Conservation (phyloP, 2,113 vertebrate species). For the Spea bombifrons region DNA sequence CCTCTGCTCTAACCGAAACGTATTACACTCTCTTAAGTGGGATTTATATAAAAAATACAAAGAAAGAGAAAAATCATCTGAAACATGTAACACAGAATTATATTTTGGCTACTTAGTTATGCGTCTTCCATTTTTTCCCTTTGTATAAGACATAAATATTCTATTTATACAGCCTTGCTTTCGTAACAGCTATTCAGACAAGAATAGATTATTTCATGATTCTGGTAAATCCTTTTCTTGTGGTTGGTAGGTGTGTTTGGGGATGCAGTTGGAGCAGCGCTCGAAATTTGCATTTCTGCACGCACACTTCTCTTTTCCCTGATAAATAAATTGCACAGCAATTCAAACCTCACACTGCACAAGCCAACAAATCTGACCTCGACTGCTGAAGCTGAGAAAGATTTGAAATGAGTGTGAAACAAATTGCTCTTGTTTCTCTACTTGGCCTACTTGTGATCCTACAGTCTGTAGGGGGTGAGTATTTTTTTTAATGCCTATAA, state of each 20-base stretch:
- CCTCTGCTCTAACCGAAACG: too few relatives aligned
- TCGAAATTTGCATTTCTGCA: neutral
- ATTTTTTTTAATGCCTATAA: neutral
- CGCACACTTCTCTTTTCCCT: neutral
- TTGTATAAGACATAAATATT: too few relatives aligned
- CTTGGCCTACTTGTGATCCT: neutral
- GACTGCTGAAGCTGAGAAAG: neutral
- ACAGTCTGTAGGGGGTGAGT: neutral
- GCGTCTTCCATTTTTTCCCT: too few relatives aligned
- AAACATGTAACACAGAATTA: too few relatives aligned
- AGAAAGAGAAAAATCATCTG: too few relatives aligned
- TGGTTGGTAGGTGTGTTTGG: neutral
- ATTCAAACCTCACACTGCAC: neutral
- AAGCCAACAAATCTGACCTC: neutral
- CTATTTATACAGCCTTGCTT: too few relatives aligned
- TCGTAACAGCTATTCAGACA: too few relatives aligned
- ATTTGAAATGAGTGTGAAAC: neutral
- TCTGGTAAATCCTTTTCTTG: neutral
- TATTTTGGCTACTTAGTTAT: too few relatives aligned
- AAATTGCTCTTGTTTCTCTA: neutral
- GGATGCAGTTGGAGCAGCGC: neutral
- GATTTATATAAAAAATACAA: too few relatives aligned
- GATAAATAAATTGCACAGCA: neutral
- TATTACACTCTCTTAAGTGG: too few relatives aligned
- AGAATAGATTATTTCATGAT: neutral